phyloP scores from a whole-genome alignment of 2,113 vertebrate genomes.

The Nymphicus hollandicus region DNA sequence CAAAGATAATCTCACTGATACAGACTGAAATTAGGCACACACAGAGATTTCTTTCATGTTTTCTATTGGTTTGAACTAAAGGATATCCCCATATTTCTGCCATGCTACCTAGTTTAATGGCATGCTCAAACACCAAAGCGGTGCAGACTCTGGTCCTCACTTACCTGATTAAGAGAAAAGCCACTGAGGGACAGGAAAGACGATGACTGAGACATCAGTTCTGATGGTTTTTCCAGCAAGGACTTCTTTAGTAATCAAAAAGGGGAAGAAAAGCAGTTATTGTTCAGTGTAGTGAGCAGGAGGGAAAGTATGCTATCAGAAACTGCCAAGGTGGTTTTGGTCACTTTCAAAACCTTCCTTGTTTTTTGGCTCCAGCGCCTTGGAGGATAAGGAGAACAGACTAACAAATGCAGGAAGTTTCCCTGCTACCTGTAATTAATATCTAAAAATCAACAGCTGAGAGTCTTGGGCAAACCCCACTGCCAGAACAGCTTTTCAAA shows the following conservation, averaged over 20 bases:
- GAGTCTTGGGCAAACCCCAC: not conserved
- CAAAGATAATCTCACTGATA: not conserved
- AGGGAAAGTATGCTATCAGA: not conserved
- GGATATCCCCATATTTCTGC: not conserved
- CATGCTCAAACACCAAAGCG: not conserved
- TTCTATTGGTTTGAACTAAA: not conserved
- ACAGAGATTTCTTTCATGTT: not conserved
- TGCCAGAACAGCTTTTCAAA: not conserved
- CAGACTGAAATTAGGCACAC: not conserved
- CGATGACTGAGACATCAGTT: constrained; percentile 84
- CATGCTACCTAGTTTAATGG: not conserved
- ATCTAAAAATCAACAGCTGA: not conserved
- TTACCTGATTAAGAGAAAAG: constrained; percentile 92
- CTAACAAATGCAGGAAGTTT: not conserved
- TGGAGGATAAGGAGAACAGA: not conserved
- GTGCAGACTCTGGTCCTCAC: not conserved
- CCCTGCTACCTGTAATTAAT: not conserved
- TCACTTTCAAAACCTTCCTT: not conserved
- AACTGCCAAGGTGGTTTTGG: not conserved
- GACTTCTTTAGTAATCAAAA: constrained; percentile 77
- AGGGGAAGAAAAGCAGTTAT: not conserved
- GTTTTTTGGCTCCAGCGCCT: not conserved
- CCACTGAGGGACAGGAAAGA: constrained; percentile 90
- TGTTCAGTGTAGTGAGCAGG: not conserved
- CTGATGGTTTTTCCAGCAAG: constrained; percentile 88